Evolutionary conservation across 2,797 vertebrate genomes (phyloP).

Genomic region (Manis crassicaudata): DNA sequence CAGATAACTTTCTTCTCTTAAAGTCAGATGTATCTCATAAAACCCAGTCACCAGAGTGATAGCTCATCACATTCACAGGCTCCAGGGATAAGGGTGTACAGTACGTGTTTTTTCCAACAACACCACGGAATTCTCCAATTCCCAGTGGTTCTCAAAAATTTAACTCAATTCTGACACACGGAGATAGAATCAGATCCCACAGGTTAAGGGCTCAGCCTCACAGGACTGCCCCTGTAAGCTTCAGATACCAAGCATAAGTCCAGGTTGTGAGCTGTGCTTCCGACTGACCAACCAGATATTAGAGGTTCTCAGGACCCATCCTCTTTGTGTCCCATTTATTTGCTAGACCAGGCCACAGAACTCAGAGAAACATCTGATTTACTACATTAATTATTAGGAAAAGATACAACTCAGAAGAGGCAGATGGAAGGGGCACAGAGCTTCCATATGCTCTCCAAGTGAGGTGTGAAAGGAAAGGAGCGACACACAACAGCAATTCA

Average conservation of each 20-base stretch:
- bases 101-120: neutral
- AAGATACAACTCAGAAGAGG: neutral
- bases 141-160: neutral
- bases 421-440: neutral
- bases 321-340: neutral
- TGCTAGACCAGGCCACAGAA: neutral
- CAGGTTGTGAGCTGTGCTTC: neutral
- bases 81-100: neutral
- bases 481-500: too few relatives aligned
- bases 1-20: neutral
- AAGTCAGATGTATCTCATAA: neutral
- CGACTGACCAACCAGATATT: neutral
- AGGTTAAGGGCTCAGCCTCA: neutral
- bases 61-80: neutral
- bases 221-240: neutral
- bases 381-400: neutral
- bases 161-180: neutral
- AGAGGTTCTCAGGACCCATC: neutral
- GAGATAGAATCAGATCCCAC: neutral
- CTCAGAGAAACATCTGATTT: neutral
- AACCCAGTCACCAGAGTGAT: neutral
- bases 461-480: too few relatives aligned
- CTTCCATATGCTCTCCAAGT: neutral
- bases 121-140: neutral
- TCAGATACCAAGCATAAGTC: neutral